These are phyloP conservation scores for Phortica magna DNA, from an alignment of 2,888 invertebrate genomes.

Conservation along the genomic window DNA sequence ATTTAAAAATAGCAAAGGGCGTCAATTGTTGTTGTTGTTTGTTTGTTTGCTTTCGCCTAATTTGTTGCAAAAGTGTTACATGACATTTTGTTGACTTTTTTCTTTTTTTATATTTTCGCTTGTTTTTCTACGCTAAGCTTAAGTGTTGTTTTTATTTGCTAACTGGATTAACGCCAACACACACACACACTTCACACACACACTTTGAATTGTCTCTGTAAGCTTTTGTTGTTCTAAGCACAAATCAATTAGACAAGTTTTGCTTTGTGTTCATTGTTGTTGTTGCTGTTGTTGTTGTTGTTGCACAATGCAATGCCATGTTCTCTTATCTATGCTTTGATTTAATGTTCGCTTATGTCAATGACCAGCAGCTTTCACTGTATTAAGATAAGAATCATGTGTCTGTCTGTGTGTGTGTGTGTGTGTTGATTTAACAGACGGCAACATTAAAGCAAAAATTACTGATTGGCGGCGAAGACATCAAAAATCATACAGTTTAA, in stretches of 20 bases:
- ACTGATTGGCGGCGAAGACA: no score
- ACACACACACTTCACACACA: neutral
- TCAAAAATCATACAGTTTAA: no score
- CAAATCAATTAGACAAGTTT: neutral
- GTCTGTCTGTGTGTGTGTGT: no score
- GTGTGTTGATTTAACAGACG: no score
- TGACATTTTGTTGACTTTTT: conserved; percentile 2
- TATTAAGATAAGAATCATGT: no score
- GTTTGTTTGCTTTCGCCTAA: neutral
- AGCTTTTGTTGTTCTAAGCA: neutral
- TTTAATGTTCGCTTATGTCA: no score
- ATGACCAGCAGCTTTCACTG: no score
- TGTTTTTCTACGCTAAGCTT: neutral
- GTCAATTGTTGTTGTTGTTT: neutral
- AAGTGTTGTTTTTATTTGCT: conserved; percentile 6
- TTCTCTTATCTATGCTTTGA: no score
- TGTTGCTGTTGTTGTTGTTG: neutral
- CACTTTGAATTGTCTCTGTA: neutral
- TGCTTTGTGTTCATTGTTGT: neutral
- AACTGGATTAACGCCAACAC: conserved; percentile 13
- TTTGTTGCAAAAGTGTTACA: conserved; percentile 16
- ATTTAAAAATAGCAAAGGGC: conserved; percentile 29
- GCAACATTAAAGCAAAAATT: no score
- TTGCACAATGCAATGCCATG: neutral
- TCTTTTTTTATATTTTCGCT: neutral